Percentiles rank a stretch among this genome's conserved stretches.
phyloP scores from a whole-genome alignment of 2,113 vertebrate genomes.

The Tringa solitaria region DNA sequence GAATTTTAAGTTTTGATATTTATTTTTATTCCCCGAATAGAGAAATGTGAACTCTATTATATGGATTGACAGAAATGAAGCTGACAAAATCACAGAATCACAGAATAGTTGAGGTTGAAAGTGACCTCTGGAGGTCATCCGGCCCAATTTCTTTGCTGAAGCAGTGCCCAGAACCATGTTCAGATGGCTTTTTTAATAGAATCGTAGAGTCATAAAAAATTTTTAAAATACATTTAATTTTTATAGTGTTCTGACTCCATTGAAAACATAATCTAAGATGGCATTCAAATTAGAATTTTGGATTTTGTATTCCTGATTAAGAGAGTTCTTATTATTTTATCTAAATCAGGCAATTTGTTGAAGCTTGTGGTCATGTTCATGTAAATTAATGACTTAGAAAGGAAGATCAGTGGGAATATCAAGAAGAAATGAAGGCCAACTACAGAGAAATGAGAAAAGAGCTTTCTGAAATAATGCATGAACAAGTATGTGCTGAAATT shows the following conservation, averaged over 20 bases:
- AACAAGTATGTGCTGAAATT: constrained; percentile 80
- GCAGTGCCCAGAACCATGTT: neutral
- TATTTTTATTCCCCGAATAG: neutral
- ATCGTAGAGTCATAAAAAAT: neutral
- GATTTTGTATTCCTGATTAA: neutral
- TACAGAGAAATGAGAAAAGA: constrained; percentile 93
- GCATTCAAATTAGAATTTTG: neutral
- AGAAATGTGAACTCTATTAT: neutral
- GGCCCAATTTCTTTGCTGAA: neutral
- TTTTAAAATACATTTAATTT: neutral
- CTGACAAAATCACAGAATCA: neutral
- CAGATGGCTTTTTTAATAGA: neutral
- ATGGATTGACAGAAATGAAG: neutral
- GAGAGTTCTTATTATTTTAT: neutral
- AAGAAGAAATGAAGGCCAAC: constrained; percentile 97
- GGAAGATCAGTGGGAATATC: constrained; percentile 96
- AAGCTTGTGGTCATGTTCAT: constrained; percentile 90
- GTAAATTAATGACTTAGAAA: constrained; percentile 95
- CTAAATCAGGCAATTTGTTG: constrained; percentile 90
- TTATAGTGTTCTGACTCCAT: neutral
- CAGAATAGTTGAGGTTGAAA: neutral
- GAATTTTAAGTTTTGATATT: neutral
- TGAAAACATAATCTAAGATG: neutral
- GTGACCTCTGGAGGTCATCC: neutral
- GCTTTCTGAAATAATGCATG: constrained; percentile 95